Evolutionary conservation across 2,888 invertebrate genomes (phyloP).

Genomic region (Saturnia japonica): DNA sequence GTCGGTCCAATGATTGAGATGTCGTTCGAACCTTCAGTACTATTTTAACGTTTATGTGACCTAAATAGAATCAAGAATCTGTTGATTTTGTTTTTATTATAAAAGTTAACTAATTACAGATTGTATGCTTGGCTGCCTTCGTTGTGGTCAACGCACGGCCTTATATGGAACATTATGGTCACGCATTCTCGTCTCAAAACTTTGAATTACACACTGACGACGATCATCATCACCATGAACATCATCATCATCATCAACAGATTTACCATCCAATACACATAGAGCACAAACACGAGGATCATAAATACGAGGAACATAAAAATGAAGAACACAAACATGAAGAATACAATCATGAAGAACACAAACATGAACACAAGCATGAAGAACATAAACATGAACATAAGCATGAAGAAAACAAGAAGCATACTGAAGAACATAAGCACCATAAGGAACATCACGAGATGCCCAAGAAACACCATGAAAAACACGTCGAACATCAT

Average conservation of each 20-base stretch:
- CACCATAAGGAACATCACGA: conserved; percentile 28
- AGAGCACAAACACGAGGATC: conserved; percentile 21
- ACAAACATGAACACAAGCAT: conserved; percentile 31
- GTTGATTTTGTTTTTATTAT: too few relatives aligned
- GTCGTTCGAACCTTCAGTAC: too few relatives aligned
- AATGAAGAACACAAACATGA: conserved; percentile 25
- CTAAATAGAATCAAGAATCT: too few relatives aligned
- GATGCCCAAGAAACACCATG: conserved; percentile 25
- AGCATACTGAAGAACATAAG: conserved; percentile 27
- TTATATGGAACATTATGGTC: conserved; percentile 19
- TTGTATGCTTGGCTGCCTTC: conserved; percentile 32
- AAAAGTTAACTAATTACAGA: conserved; percentile 31
- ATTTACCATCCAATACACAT: conserved; percentile 18
- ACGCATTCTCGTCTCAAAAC: conserved; percentile 48
- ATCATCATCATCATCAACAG: conserved; percentile 17
- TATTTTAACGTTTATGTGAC: too few relatives aligned
- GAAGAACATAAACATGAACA: conserved; percentile 26
- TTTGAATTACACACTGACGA: conserved; percentile 36
- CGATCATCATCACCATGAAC: conserved; percentile 22
- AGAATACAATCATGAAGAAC: conserved; percentile 24
- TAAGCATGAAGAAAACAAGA: conserved; percentile 32
- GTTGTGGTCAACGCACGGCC: conserved; percentile 31
- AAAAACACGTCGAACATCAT: conserved; percentile 26
- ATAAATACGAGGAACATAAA: conserved; percentile 38
- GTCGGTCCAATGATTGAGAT: too few relatives aligned